These are phyloP conservation scores for Tenebrosternarchus preto DNA, from an alignment of 2,113 vertebrate species.

Conservation along the genomic window DNA sequence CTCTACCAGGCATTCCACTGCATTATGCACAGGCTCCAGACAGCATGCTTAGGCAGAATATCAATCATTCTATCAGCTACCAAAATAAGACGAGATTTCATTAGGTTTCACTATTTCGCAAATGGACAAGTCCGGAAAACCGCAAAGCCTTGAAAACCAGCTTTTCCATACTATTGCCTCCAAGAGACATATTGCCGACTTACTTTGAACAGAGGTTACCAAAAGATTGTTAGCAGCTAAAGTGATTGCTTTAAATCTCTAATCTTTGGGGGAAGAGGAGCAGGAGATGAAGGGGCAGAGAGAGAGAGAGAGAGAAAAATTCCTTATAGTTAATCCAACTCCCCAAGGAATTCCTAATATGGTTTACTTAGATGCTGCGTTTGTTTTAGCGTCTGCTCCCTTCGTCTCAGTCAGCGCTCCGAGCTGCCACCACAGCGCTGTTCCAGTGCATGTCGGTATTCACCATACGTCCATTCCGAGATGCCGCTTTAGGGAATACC, in stretches of 20 bases:
- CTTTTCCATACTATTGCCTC: conserved; percentile 60
- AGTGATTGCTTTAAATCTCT: conserved; percentile 75
- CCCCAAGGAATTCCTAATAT: conserved; percentile 58
- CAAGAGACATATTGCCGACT: conserved; percentile 67
- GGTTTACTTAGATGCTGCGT: conserved; percentile 69
- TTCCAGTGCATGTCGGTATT: conserved; percentile 44
- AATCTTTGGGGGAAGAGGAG: conserved; percentile 67
- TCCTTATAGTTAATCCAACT: conserved; percentile 72
- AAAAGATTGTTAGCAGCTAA: conserved; percentile 79
- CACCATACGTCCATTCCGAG: conserved; percentile 62
- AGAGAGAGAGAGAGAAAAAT: conserved; percentile 47
- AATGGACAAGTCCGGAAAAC: conserved; percentile 59
- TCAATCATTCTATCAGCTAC: conserved; percentile 75
- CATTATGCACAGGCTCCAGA: conserved; percentile 73
- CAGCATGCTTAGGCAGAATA: conserved; percentile 78
- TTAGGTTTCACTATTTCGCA: conserved; percentile 64
- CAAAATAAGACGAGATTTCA: conserved; percentile 72
- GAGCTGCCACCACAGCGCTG: conserved; percentile 55
- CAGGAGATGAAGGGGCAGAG: not conserved
- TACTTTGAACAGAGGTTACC: conserved; percentile 58
- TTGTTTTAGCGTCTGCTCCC: conserved; percentile 46
- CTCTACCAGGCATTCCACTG: conserved; percentile 74
- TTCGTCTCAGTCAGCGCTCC: conserved; percentile 61
- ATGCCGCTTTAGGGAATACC: conserved; percentile 67
- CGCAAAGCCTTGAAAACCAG: conserved; percentile 65